A percentile compares a stretch with the other conserved stretches of the same genome.
These are phyloP conservation scores for Rhyacichthys aspro DNA, from an alignment of 2,797 vertebrate genomes.

Conservation along the genomic window DNA sequence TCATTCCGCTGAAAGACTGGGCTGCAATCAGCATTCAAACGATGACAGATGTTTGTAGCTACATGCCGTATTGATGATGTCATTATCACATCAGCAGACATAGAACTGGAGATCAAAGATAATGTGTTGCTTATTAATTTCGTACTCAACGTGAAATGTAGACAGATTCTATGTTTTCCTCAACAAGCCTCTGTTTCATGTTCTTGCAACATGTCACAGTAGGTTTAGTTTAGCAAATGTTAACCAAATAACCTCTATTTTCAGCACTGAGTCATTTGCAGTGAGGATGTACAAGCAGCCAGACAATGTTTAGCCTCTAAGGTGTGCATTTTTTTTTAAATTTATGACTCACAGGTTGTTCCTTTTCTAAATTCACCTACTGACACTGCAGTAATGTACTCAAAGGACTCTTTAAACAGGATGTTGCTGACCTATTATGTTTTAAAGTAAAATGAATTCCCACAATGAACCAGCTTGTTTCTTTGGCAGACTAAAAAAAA, in stretches of 20 bases:
- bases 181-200: too few relatives aligned
- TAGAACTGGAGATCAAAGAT: not conserved
- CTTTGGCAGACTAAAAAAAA: constrained; percentile 20
- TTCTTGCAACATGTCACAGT: constrained; percentile 8
- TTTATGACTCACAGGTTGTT: constrained; percentile 36
- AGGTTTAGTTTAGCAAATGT: constrained; percentile 4
- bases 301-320: constrained; percentile 25
- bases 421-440: constrained; percentile 20
- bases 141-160: too few relatives aligned
- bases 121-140: too few relatives aligned
- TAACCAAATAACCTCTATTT: constrained; percentile 8
- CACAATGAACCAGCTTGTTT: constrained; percentile 10
- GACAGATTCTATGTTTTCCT: not conserved
- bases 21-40: constrained; percentile 54
- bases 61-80: constrained; percentile 52
- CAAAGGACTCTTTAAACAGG: constrained; percentile 15
- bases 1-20: constrained; percentile 45
- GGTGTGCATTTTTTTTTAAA: constrained; percentile 16
- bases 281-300: not conserved
- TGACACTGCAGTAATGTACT: constrained; percentile 17
- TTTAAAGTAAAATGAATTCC: constrained; percentile 22
- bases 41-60: constrained; percentile 57
- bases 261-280: constrained; percentile 19
- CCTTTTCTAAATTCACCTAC: constrained; percentile 10
- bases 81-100: constrained; percentile 40